Base-by-base conservation (phyloP, 1,140 invertebrate species). In the Colletes latitarsis region DNA sequence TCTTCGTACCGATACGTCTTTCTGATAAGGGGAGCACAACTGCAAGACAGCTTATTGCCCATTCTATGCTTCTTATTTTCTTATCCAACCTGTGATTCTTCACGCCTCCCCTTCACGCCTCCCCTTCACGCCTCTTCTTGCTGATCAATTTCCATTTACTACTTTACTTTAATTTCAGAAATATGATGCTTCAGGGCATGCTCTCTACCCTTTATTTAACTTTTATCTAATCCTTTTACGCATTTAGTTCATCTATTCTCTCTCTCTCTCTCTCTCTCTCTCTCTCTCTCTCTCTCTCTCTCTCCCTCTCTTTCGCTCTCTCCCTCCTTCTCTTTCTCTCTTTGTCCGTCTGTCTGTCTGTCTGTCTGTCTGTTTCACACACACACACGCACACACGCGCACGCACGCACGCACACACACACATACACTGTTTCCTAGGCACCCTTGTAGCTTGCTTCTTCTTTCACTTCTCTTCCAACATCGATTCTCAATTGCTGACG, bases 11-110 rank as follows among this genome's bases (percentile, higher is more conserved):
- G 96, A 95, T 98, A 98, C 88, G 96, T 97, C 94, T 98, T 98
- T 94, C 97, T 96, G 91, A 98, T 96, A 88, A 99, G 95, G 81
- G 98, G 98, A 88, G 97, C 98, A 94, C 98, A 99, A 88, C 97
- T 98, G 94, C 97, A 98, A 92, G 97, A 97, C 90, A 99, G 94
- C 94, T 98, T 98, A 95, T 98, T 98, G 93, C 98, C 98, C 98
- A 99, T 99, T 90, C 91, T 93, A 81, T 82, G 84, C 72, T 63
- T 76, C 46, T 83, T 83, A 73, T 82, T 77, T 68, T 80, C 58
- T 67, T 82, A 55, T 73, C 55, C 55, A 69, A 69, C 79, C 70
- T 68, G 78, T 62, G 68, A 82, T 83, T 81, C 74, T 83, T 77
- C 74, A 46, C 43, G 9, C 43, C 30, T 55, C 73, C 21, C 21